Conservation (phyloP, 2,797 vertebrate species). For the Poecilia gillii region DNA sequence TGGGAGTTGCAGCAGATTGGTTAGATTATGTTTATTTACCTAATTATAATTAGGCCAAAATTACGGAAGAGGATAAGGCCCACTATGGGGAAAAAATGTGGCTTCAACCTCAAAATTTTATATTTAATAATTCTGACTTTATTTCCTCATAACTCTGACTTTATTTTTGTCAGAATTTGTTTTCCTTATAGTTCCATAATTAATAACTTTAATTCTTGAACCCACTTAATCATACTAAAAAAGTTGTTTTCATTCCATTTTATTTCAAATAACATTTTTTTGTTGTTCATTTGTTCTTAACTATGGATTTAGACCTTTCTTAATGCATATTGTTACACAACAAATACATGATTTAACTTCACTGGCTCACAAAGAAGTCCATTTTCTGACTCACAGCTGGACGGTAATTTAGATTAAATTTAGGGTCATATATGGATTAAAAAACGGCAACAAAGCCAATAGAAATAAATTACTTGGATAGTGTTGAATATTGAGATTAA, state of each 20-base stretch:
- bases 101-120: too few species aligned
- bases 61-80: background rate
- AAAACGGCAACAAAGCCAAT: background rate
- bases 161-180: too few species aligned
- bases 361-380: background rate
- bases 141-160: too few species aligned
- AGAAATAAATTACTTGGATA: background rate
- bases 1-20: background rate
- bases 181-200: too few species aligned
- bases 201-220: background rate
- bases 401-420: background rate
- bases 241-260: background rate
- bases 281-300: background rate
- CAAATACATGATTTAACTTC: background rate
- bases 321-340: background rate
- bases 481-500: background rate
- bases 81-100: too few species aligned
- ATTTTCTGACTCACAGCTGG: background rate
- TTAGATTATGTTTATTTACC: background rate
- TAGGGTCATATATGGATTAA: background rate
- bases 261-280: background rate
- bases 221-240: background rate
- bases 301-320: background rate
- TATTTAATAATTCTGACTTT: too few species aligned
- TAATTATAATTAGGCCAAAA: background rate